Base-by-base conservation (phyloP, 2,113 vertebrate species). In the Melanerpes aurifrons region DNA sequence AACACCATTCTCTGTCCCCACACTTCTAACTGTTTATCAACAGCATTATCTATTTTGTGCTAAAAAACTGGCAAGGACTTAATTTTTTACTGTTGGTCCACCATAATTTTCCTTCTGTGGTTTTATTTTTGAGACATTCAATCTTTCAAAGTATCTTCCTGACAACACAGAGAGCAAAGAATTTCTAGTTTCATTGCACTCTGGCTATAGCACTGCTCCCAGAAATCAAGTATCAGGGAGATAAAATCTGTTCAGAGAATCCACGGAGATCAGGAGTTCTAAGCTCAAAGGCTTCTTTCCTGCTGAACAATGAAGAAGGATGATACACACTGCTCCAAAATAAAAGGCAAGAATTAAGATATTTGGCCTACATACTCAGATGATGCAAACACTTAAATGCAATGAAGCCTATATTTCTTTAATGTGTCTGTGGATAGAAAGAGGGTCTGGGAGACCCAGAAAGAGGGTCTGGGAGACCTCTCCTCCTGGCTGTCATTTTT, bases 401-500 rank as follows among this genome's bases (percentile, higher is more conserved):
- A 84, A 8, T 45, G 37, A 77, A 78, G 63, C 6, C 6, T 4
- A 11, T 64, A 15, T 64, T 80, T 86, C 15, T 67, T 69, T 91
- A 53, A 58, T 25, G 7, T 35, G 26, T n/a, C 62, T 71, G 28
- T 24, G 62, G 64, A 71, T 16, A 87, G 64, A 71, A 70, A 35
- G 21, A 48, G 59, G 75, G 87, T 68, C 77, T 1, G 3, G 12
- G 31, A 86, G 82, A 84, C 57, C 47, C 37, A 87, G 64, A 71
- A 70, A 35, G 21, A 48, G 59, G 75, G 87, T 68, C 77, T 1
- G 3, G 12, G 31, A 86, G 82, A 84, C 57, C 47, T 32, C 87
- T 53, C 15, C 37, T 73, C 50, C 28, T 32, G 71, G 47, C 89
- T 92, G 97, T 96, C 97, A 97, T 97, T 97, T 98, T 84, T 98